Conservation (phyloP, 2,888 invertebrate genomes). For the Lasioglossum figueresi region DNA sequence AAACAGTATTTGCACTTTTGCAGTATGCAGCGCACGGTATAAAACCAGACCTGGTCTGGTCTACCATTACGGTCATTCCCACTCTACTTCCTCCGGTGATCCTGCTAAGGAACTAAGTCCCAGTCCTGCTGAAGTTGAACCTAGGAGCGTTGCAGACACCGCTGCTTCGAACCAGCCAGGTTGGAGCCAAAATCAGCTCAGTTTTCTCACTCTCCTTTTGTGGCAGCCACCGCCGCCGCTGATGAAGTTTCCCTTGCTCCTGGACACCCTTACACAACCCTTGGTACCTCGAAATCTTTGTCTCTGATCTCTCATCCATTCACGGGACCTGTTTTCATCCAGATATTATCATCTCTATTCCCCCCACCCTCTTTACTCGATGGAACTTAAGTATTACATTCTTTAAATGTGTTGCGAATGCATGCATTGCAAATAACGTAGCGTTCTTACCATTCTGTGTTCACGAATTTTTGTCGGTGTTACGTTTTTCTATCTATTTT, state of each 20-base stretch:
- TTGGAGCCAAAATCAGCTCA: constrained; percentile 86
- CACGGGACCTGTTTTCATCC: constrained; percentile 32
- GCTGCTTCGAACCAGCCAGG: constrained; percentile 85
- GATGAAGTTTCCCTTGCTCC: constrained; percentile 82
- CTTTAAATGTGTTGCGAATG: constrained; percentile 69
- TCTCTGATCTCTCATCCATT: constrained; percentile 14
- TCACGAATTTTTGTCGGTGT: constrained; percentile 27
- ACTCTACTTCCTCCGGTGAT: constrained; percentile 86
- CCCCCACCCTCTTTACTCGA: constrained; percentile 17
- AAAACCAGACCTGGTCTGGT: constrained; percentile 98
- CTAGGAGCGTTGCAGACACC: constrained; percentile 84
- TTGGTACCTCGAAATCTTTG: constrained; percentile 51
- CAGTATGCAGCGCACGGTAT: constrained; percentile 98
- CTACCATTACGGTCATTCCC: constrained; percentile 97
- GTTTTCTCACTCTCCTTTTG: constrained; percentile 84
- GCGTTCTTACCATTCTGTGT: constrained; percentile 49
- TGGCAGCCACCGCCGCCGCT: constrained; percentile 33
- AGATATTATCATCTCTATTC: constrained; percentile 7
- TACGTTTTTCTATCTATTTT: constrained; percentile 15
- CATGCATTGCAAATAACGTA: constrained; percentile 71
- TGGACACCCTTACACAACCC: constrained; percentile 68
- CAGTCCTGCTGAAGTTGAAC: constrained; percentile 84
- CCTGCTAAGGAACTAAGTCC: constrained; percentile 84
- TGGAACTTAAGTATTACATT: constrained; percentile 47
- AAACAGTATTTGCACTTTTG: constrained; percentile 85